Percentiles rank a stretch among this genome's conserved stretches.
These are phyloP conservation scores for Florisuga fusca DNA, from an alignment of 2,797 vertebrate genomes.

Conservation along the genomic window DNA sequence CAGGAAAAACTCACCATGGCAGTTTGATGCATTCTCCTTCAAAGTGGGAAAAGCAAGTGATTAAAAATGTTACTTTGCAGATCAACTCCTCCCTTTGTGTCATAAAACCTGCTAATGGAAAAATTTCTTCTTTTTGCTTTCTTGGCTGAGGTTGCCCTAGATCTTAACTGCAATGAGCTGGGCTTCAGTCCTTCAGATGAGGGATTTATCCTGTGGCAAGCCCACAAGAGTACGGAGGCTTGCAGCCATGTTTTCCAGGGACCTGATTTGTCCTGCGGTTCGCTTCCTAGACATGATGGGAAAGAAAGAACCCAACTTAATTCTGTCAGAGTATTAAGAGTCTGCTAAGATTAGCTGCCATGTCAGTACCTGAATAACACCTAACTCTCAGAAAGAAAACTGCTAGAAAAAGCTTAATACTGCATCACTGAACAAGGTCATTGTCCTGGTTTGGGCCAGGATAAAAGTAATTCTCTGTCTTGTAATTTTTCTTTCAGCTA, in stretches of 20 bases:
- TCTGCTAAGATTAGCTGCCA: not conserved
- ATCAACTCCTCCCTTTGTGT: not conserved
- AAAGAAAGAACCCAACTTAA: not conserved
- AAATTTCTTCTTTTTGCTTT: not conserved
- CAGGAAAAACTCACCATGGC: not conserved
- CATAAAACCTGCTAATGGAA: not conserved
- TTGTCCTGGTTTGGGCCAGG: too few relatives aligned
- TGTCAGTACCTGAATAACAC: too few relatives aligned
- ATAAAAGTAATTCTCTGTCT: too few relatives aligned
- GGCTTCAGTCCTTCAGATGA: not conserved
- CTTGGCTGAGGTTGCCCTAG: not conserved
- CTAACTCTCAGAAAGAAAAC: too few relatives aligned
- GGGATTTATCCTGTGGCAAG: not conserved
- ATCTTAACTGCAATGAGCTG: not conserved
- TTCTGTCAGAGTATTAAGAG: not conserved
- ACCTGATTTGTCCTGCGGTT: not conserved
- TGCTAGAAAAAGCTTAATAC: too few relatives aligned
- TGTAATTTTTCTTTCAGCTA: too few relatives aligned
- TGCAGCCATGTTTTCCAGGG: rapidly evolving
- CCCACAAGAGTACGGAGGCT: not conserved
- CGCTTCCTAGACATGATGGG: not conserved
- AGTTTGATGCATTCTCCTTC: not conserved
- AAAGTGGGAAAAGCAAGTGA: not conserved
- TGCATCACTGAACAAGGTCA: too few relatives aligned
- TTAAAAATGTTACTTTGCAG: not conserved